Evolutionary conservation across 2,113 vertebrate genomes (phyloP), one percentile per base, ranked within the genome.

Genomic region (Lipotes vexillifer): DNA sequence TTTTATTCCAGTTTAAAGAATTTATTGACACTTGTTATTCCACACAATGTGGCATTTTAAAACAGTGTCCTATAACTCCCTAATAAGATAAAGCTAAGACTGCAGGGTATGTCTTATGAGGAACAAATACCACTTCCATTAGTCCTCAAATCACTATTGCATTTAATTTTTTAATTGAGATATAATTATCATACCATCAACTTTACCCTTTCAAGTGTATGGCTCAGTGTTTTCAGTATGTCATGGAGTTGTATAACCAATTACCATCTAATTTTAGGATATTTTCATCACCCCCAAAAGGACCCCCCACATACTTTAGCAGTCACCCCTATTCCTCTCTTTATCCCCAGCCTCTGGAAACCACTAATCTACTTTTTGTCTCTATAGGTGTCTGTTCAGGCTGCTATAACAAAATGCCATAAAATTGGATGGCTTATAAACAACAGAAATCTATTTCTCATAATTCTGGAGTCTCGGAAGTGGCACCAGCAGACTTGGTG

Each of bases 1-100:
- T n/a, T n/a, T n/a, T 69, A 69, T 77, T 88, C 61, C 72, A 52
- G 46, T 66, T 66, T 89, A 84, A 93, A 93, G 52, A 96, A 44
- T 71, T 25, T 52, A 36, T 72, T 80, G 80, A 89, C 44, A 71
- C 2, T 6, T 41, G 0, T 38, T 77, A 52, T 71, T 66, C 46
- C 55, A 78, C 17, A 46, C 7, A 55, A 27, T 3, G 5, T n/a
- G 55, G 25, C 52, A 23, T 7, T 78, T 90, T 96, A 61, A 72
- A 77, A 94, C 41, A 44, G 23, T 41, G 31, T 27, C n/a, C 72
- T 52, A 1, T 8, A 82, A 72, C 14, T 44, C 23, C 17, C 69
- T 95, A n/a, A 5, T 18, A 59, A 93, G 57, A 71, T 57, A 65
- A 63, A 68, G 29, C 59, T 77, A 80, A 93, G 75, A 65, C 25